Evolutionary conservation across 2,888 invertebrate genomes (phyloP).

Genomic region (Carabus problematicus): DNA sequence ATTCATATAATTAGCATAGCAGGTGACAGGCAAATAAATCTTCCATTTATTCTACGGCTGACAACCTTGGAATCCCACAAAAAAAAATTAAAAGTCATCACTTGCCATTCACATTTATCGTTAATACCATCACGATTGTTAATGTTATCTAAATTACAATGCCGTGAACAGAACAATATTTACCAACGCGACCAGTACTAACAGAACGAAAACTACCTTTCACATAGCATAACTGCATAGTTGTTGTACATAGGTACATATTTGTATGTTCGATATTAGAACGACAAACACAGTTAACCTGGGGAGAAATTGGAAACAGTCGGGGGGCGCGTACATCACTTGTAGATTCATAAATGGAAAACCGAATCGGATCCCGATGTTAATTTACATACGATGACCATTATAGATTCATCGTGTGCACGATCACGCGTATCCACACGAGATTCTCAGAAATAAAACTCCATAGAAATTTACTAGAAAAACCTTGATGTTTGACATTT

Average conservation of each 20-base stretch:
- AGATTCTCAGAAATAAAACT: conserved; percentile 23
- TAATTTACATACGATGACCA: conserved; percentile 7
- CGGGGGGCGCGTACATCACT: too few species aligned
- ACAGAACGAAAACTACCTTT: too few species aligned
- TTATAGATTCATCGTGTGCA: conserved; percentile 15
- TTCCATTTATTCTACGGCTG: background rate
- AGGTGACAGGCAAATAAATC: conserved; percentile 10
- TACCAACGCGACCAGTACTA: too few species aligned
- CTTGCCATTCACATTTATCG: conserved; percentile 14
- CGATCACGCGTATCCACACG: conserved; percentile 2
- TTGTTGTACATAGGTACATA: too few species aligned
- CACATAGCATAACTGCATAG: too few species aligned
- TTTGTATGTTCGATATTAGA: too few species aligned
- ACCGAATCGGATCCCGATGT: background rate
- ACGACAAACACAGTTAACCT: too few species aligned
- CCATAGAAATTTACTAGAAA: conserved; percentile 12
- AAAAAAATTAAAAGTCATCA: conserved; percentile 13
- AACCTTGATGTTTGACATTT: conserved; percentile 24
- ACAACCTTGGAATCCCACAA: conserved; percentile 10
- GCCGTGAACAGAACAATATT: background rate
- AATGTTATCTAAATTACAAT: conserved; percentile 16
- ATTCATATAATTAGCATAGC: background rate
- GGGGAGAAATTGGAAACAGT: too few species aligned
- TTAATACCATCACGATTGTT: conserved; percentile 16
- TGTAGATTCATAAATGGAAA: too few species aligned